Evolutionary conservation across 2,113 vertebrate species (phyloP).

Genomic region (Plotosus lineatus): DNA sequence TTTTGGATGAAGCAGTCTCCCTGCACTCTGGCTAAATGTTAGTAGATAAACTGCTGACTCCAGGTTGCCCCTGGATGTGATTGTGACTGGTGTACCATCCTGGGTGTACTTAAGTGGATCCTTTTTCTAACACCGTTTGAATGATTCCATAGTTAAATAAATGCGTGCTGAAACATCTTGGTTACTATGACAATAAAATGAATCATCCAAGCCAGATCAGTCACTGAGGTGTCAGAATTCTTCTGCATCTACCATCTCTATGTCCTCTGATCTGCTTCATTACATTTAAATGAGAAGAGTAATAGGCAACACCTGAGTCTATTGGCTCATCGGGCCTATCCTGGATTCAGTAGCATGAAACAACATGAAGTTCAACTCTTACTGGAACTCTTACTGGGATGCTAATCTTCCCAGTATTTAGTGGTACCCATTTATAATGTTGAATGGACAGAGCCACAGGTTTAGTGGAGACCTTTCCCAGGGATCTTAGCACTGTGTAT

Average conservation of each 20-base stretch:
- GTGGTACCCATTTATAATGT: too few relatives aligned
- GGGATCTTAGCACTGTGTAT: too few relatives aligned
- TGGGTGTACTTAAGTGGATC: not conserved
- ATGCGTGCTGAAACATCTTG: not conserved
- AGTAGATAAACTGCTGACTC: not conserved
- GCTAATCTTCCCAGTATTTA: too few relatives aligned
- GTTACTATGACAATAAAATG: not conserved
- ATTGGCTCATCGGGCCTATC: too few relatives aligned
- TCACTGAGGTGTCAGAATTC: not conserved
- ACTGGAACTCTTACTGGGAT: too few relatives aligned
- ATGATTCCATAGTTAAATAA: not conserved
- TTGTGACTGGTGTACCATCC: not conserved
- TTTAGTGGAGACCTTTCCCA: too few relatives aligned
- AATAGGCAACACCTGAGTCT: too few relatives aligned
- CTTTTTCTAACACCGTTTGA: not conserved
- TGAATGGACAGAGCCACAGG: too few relatives aligned
- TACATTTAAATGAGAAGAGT: constrained; percentile 50
- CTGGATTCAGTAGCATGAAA: too few relatives aligned
- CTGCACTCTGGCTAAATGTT: not conserved
- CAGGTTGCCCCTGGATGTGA: not conserved
- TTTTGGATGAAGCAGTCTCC: not conserved
- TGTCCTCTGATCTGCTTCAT: constrained; percentile 40
- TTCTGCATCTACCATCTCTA: constrained; percentile 32
- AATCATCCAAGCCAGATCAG: not conserved
- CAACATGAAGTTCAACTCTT: too few relatives aligned